A percentile compares a stretch with the other conserved stretches of the same genome.
Conservation (phyloP, 2,888 invertebrate species). For the Hoplodrina blanda region DNA sequence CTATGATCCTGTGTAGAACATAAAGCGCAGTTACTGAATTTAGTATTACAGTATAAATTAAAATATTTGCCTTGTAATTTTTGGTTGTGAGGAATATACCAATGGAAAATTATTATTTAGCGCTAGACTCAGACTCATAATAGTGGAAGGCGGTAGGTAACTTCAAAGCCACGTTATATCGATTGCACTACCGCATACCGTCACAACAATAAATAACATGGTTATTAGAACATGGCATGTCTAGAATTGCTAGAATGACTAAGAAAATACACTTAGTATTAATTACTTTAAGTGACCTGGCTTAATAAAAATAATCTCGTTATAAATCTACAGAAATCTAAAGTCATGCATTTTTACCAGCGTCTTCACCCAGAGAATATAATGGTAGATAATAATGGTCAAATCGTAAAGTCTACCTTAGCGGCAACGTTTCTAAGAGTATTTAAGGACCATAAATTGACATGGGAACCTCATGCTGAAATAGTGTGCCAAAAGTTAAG, state of each 20-base stretch:
- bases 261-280: constrained; percentile 5
- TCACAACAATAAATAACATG: constrained; percentile 8
- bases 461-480: too few species aligned
- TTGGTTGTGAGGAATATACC: neutral
- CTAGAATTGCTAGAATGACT: constrained; percentile 6
- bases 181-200: neutral
- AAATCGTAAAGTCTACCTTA: too few species aligned
- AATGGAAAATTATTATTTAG: neutral
- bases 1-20: neutral
- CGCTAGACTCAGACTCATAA: neutral
- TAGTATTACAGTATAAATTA: neutral
- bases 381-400: too few species aligned
- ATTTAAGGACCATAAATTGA: too few species aligned
- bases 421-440: too few species aligned
- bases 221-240: neutral
- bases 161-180: neutral
- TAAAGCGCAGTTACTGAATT: neutral
- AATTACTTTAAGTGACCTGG: constrained; percentile 4
- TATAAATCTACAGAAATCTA: too few species aligned
- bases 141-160: neutral
- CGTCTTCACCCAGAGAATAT: too few species aligned
- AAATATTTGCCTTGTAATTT: neutral
- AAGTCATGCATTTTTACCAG: too few species aligned
- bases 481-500: too few species aligned
- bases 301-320: too few species aligned